Conservation (phyloP, 2,888 invertebrate species). For the Lasioglossum vierecki region DNA sequence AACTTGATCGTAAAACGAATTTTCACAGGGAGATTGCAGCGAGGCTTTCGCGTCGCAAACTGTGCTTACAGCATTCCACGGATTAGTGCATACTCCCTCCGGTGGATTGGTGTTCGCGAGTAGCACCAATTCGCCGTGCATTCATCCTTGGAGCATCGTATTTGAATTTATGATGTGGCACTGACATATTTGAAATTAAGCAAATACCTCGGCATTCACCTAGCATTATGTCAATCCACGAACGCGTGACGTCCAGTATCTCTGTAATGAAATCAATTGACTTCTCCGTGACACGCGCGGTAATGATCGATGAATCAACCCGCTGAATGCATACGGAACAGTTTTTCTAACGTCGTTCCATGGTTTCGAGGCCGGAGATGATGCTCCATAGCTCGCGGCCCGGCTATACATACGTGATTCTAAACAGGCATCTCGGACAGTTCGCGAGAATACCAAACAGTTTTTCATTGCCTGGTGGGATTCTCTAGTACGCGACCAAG, state of each 20-base stretch:
- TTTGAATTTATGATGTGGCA: constrained; percentile 22
- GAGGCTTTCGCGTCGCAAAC: background rate
- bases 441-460: constrained; percentile 55
- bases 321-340: background rate
- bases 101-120: background rate
- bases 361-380: constrained; percentile 14
- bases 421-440: constrained; percentile 47
- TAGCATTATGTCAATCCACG: background rate
- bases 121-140: background rate
- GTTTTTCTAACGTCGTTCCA: constrained; percentile 21
- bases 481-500: constrained; percentile 9
- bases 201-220: constrained; percentile 25
- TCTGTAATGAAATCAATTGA: constrained; percentile 52
- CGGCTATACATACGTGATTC: constrained; percentile 38
- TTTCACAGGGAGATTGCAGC: background rate
- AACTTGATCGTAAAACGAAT: background rate
- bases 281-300: constrained; percentile 39
- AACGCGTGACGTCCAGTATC: constrained; percentile 22
- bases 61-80: background rate
- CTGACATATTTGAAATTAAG: constrained; percentile 19
- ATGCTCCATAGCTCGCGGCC: constrained; percentile 3
- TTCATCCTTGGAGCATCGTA: constrained; percentile 12
- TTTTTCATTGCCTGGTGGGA: constrained; percentile 41
- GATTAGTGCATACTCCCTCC: background rate
- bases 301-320: constrained; percentile 43